phyloP scores from a whole-genome alignment of 2,113 vertebrate species.

The Typhlomys cinereus region DNA sequence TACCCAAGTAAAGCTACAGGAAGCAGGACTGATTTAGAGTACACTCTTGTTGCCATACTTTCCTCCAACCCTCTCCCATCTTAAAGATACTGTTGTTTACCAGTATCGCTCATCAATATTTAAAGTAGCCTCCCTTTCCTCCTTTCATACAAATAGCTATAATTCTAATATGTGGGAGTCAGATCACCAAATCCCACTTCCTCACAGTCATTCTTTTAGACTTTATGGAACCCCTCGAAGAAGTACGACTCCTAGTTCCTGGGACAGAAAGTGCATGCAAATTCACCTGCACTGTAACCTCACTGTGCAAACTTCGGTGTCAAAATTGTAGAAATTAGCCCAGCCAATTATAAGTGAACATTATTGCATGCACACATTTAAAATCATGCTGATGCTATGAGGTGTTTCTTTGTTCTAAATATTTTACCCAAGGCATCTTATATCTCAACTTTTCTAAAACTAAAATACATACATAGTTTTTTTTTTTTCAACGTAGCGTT shows the following conservation, averaged over 20 bases:
- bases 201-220: neutral
- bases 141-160: neutral
- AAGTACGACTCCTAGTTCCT: neutral
- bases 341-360: neutral
- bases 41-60: too few relatives aligned
- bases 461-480: neutral
- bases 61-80: neutral
- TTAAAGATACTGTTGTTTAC: neutral
- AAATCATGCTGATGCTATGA: neutral
- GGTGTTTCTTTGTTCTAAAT: slow-evolving; percentile 14
- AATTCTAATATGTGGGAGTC: neutral
- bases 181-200: neutral
- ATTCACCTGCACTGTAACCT: neutral
- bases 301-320: neutral
- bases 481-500: neutral
- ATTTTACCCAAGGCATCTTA: slow-evolving; percentile 11
- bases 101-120: neutral
- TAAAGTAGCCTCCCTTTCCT: neutral
- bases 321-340: neutral
- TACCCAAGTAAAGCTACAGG: too few relatives aligned
- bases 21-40: too few relatives aligned
- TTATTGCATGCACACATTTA: neutral
- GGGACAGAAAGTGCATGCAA: neutral
- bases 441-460: slow-evolving; percentile 35
- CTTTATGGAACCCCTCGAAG: neutral